Base-by-base conservation (phyloP, 2,797 vertebrate species). In the Echeneis naucrates region DNA sequence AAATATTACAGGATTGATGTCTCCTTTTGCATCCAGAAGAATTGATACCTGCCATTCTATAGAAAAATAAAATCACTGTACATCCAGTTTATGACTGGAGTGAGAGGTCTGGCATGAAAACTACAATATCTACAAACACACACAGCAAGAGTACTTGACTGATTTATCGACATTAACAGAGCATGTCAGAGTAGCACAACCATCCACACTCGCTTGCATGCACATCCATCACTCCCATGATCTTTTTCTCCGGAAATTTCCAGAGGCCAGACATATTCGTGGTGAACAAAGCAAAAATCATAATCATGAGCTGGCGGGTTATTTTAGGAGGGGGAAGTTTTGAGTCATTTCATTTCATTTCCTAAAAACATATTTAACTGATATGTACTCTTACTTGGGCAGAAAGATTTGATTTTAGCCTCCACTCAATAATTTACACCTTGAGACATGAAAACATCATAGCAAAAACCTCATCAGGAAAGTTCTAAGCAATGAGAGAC, bases 51-150 rank as follows among this genome's bases (percentile, higher is more conserved):
- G 81, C 60, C 80, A 82, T 72, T 52, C n/a, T 69, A 80, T 91
- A 91, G 68, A 92, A 92, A 92, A 92, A 92, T 92, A 89, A 91
- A 90, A 90, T 85, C 51, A 84, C 77, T 86, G 78, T 86, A 84
- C 71, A 86, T 67, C 76, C 75, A 84, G 80, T 47, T 68, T 64
- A 62, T 40, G 80, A 81, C 82, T 78, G 72, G 78, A 83, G 51
- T 37, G 66, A 70, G 75, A 83, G 69, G 75, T 82, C 63, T 72
- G 69, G 42, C 76, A 75, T 67, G 69, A 77, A 60, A 80, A 87
- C 69, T 33, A 82, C 21, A 27, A 68, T 24, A 71, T 67, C 60
- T 19, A 66, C 38, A 51, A 35, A 42, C 45, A 72, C 45, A 63
- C 52, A 72, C 45, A 63, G 52, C 44, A 19, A 61, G 53, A 68